A percentile compares a stretch with the other conserved stretches of the same genome.
These are phyloP conservation scores for Ephydatia muelleri DNA, from an alignment of 37 sponge, comb jelly and placozoan species.

Conservation along the genomic window DNA sequence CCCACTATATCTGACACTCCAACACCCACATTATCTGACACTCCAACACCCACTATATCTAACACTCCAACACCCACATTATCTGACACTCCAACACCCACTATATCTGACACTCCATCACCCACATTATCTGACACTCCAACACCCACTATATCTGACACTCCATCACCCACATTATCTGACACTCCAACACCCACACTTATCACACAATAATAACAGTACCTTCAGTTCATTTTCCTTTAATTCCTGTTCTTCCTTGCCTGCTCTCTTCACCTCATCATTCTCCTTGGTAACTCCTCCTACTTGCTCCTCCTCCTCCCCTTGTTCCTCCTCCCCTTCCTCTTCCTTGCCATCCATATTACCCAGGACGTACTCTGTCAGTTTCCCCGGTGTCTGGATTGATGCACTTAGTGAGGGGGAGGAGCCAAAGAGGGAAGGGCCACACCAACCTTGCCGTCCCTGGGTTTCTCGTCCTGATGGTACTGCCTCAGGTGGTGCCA, in stretches of 20 bases:
- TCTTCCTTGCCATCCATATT: neutral
- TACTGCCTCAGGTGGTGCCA: slow-evolving; percentile 60
- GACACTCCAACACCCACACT: too few species aligned
- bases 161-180: too few species aligned
- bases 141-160: too few species aligned
- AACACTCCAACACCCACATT: too few species aligned
- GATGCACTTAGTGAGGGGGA: neutral
- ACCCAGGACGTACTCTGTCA: slow-evolving; percentile 12
- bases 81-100: too few species aligned
- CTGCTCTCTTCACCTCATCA: neutral
- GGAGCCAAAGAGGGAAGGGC: neutral
- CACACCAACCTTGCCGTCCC: slow-evolving; percentile 3
- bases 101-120: too few species aligned
- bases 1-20: too few species aligned
- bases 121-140: too few species aligned
- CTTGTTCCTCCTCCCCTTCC: neutral
- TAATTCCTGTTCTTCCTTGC: neutral
- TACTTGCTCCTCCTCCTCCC: neutral
- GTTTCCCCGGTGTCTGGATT: neutral
- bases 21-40: too few species aligned
- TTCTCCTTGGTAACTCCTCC: neutral
- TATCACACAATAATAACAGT: too few species aligned
- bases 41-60: too few species aligned
- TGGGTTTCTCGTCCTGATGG: slow-evolving; percentile 50
- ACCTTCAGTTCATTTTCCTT: neutral